Evolutionary conservation across 2,113 vertebrate genomes (phyloP).

Genomic region (Platanista minor): DNA sequence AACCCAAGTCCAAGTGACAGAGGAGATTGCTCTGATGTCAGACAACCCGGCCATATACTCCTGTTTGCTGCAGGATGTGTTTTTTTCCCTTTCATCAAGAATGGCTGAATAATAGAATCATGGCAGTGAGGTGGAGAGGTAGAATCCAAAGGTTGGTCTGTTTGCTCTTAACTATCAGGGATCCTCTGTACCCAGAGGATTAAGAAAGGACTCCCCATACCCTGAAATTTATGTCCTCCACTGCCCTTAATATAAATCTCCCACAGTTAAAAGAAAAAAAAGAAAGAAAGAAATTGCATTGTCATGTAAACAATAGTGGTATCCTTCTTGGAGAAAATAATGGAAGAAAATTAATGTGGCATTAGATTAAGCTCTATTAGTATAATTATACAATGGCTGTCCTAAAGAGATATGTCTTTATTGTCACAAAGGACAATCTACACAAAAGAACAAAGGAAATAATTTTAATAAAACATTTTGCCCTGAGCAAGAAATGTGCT

Average conservation of each 20-base stretch:
- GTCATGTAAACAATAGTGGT: background rate
- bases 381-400: conserved; percentile 74
- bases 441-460: conserved; percentile 79
- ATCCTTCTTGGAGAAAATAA: conserved; percentile 37
- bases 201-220: background rate
- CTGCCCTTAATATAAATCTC: background rate
- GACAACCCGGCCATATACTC: too few relatives aligned
- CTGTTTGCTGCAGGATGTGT: background rate
- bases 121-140: background rate
- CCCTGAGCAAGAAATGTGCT: conserved; percentile 73
- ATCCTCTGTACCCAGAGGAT: background rate
- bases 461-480: conserved; percentile 80
- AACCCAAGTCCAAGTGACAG: background rate
- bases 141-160: background rate
- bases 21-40: background rate
- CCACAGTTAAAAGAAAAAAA: background rate
- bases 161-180: background rate
- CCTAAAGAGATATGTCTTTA: conserved; percentile 67
- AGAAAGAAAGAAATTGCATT: background rate
- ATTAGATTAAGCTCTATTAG: conserved; percentile 67
- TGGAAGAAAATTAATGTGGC: conserved; percentile 66
- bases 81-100: background rate
- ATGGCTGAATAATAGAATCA: background rate
- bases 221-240: background rate
- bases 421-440: conserved; percentile 67